Evolutionary conservation across 1,140 invertebrate genomes (phyloP), one percentile per base, ranked within the genome.

Genomic region (Melitaea cinxia): DNA sequence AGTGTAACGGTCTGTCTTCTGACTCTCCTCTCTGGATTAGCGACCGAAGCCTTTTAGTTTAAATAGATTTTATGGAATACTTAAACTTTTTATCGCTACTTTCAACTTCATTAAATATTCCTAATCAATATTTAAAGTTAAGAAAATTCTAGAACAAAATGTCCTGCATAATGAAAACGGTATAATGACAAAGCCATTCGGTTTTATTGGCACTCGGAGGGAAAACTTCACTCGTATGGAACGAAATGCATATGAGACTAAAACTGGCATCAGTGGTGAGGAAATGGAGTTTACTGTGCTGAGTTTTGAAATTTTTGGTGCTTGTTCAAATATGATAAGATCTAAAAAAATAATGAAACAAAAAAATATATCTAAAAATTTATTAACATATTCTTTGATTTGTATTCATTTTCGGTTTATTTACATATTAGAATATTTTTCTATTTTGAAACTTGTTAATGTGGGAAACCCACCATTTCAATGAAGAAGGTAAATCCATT

Each of bases 201-300:
- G 45, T 65, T 65, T 65, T 65, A 65, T 57, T 45, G 28, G 42
- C 54, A 50, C 62, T 57, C 14, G 54, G 37, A 50, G 58, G 42
- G 42, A 10, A 47, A 47, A 47, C 42, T 47, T 47, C 21, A 47
- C 19, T 47, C 42, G 19, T 23, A 47, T 47, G 42, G 42, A 47
- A 47, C 42, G 21, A 47, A 47, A 47, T 42, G 37, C 42, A 47
- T 23, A 47, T 47, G 42, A 21, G 17, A 47, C 42, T 47, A 12
- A 12, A 47, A 47, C 42, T 47, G n/a, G 9, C 17, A 45, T 45
- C n/a, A 19, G 42, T 12, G 42, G 42, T 47, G 42, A 12, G 42
- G 17, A 47, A 21, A 47, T 47, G 17, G 42, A 47, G 6, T 47
- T 12, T 19, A 10, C n/a, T 45, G 42, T 9, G 42, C 17, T 47